Base-by-base conservation (phyloP, 2,113 vertebrate genomes). In the Prunella himalayana region DNA sequence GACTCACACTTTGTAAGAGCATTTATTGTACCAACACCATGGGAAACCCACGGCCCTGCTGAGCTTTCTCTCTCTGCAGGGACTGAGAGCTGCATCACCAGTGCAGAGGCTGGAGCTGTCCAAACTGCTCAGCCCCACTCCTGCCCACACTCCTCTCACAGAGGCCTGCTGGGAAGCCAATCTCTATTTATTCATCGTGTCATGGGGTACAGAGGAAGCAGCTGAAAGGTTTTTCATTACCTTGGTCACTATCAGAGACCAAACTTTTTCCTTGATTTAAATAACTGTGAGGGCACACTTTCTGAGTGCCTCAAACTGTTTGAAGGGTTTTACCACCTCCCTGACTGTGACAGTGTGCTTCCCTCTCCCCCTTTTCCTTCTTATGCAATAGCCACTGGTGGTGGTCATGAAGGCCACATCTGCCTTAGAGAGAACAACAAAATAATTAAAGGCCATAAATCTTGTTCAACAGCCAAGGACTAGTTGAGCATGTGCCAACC, bases 401-500 rank as follows among this genome's bases (percentile, higher is more conserved):
- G 13, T 68, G 41, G 22, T 54, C 54, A 16, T 25, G 31, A n/a
- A 10, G 27, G 47, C 15, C 77, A 35, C 0, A 0, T 31, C 30
- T 3, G 4, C 15, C 23, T 54, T 21, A 30, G 27, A 42, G 27
- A 47, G 27, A 73, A 28, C 21, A 86, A 11, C 35, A 75, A 15
- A 42, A 18, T 15, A 80, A 45, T 49, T 49, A 21, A 86, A 27
- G 23, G 47, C 47, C 31, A 33, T 41, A 53, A 68, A 60, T 53
- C 20, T 45, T 79, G 39, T 25, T 53, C 66, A 79, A 23, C 51
- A 79, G 30, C 39, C 57, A 28, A 72, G 35, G 45, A 51, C 60
- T 54, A 21, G 22, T 5, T 42, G 53, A 49, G 17, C 18, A 28
- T 23, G 33, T 45, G 35, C 19, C 53, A 54, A 37, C 25, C 25